Evolutionary conservation across 2,113 vertebrate genomes (phyloP), one percentile per base, ranked within the genome.

Genomic region (Gobiocypris rarus): DNA sequence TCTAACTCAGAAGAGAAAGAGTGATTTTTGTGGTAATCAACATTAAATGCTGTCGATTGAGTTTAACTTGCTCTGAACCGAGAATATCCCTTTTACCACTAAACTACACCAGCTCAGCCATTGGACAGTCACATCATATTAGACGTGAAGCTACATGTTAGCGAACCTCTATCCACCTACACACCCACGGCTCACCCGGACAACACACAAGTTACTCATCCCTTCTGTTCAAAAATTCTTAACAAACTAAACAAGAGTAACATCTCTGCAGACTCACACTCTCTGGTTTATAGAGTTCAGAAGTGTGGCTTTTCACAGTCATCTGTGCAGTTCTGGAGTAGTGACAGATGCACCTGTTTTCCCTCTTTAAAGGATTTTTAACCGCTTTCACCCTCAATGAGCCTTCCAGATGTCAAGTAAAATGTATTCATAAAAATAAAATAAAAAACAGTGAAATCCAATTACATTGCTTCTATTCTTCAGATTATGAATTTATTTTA

Each of bases 181-280:
- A 85, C 26, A 9, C 86, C 48, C 88, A 88, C 87, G 89, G 87
- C 71, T 86, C 76, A 85, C 26, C 87, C 85, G 45, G 89, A 89
- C 52, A 86, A 43, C 87, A 88, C 85, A 50, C 85, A 75, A 84
- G 81, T 89, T 91, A 90, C 90, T 92, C 89, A 83, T 90, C 75
- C 89, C 91, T 89, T 93, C 92, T 93, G 92, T 85, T 92, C 92
- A 71, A 82, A 87, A 85, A 86, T 85, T 89, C 82, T 48, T 78
- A 7, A 45, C 58, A 79, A 77, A 77, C 56, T 54, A 34, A 58
- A 70, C 83, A 58, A 54, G 82, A 22, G 56, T 63, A 9, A 8
- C 9, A 19, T 28, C 28, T 10, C 31, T 24, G 24, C 34, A 54
- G 14, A 43, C 41, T 26, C 31, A 54, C 19, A 24, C 58, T 41